These are phyloP conservation scores for Mesorhabditis spiculigera DNA, from an alignment of 2,888 invertebrate species.

Conservation along the genomic window DNA sequence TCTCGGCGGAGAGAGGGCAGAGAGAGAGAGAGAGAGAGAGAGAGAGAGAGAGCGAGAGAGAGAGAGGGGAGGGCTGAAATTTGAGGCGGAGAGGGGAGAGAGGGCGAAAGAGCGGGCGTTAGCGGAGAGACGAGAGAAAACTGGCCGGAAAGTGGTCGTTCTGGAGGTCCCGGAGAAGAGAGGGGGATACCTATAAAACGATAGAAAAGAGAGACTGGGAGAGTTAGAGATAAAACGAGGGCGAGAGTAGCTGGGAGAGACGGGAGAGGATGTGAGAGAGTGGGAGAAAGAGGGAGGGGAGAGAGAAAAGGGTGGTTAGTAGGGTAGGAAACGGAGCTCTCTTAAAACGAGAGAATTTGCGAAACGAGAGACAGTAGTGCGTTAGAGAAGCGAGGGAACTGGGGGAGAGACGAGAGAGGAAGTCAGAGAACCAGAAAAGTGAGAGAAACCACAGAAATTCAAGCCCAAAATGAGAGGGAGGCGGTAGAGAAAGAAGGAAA, in stretches of 20 bases:
- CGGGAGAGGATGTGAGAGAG: not conserved
- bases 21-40: not conserved
- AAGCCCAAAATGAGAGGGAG: too few relatives aligned
- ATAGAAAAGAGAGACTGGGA: not conserved
- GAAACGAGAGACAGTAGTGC: too few relatives aligned
- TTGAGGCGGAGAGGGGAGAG: not conserved
- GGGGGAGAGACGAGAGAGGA: too few relatives aligned
- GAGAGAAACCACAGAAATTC: too few relatives aligned
- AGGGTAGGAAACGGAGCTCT: not conserved
- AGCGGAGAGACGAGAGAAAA: not conserved
- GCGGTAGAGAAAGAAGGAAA: too few relatives aligned
- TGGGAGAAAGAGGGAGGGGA: slow-evolving; percentile 4
- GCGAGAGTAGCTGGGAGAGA: not conserved
- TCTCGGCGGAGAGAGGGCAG: too few relatives aligned
- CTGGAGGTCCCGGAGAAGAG: not conserved
- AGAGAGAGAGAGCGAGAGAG: not conserved
- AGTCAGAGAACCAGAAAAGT: too few relatives aligned
- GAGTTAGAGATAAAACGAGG: not conserved
- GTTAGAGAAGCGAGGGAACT: too few relatives aligned
- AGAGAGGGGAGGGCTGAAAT: not conserved
- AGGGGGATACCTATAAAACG: not conserved
- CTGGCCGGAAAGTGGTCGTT: not conserved
- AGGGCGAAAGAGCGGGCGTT: too few relatives aligned
- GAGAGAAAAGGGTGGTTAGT: not conserved
- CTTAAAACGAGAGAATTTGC: too few relatives aligned